phyloP scores from a whole-genome alignment of 2,888 invertebrate genomes.

The Petrophora chlorosata region DNA sequence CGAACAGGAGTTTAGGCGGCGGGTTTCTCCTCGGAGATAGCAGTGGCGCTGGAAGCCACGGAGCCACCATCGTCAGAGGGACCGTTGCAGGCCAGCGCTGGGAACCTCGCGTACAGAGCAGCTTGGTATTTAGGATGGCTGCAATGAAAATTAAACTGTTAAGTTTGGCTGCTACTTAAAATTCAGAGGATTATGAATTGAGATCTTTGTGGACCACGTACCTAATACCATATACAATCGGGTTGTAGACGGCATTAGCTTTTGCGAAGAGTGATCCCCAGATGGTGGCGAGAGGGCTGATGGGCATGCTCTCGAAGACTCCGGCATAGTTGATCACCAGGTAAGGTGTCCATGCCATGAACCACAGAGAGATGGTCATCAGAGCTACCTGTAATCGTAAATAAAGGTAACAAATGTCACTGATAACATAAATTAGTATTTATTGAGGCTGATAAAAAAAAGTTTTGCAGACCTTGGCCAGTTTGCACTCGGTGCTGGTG shows the following conservation, averaged over 20 bases:
- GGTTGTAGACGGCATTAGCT: constrained; percentile 95
- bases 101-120: constrained; percentile 90
- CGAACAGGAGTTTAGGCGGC: constrained; percentile 78
- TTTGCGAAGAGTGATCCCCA: constrained; percentile 97
- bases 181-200: too few species aligned
- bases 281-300: constrained; percentile 92
- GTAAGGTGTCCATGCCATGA: constrained; percentile 97
- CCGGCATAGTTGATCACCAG: constrained; percentile 92
- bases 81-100: constrained; percentile 85
- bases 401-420: too few species aligned
- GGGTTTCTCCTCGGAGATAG: constrained; percentile 86
- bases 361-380: constrained; percentile 95
- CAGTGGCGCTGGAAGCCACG: constrained; percentile 87
- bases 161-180: too few species aligned
- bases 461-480: constrained; percentile 94
- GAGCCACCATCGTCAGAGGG: constrained; percentile 85
- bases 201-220: constrained; percentile 50
- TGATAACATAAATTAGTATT: too few species aligned
- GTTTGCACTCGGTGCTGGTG: constrained; percentile 93
- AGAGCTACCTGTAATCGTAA: constrained; percentile 88
- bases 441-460: too few species aligned
- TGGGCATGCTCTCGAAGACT: constrained; percentile 88
- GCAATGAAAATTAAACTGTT: too few species aligned
- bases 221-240: constrained; percentile 96
- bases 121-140: constrained; percentile 92